Evolutionary conservation across 2,888 invertebrate species (phyloP), one percentile per base, ranked within the genome.

Genomic region (Netelia inedita): DNA sequence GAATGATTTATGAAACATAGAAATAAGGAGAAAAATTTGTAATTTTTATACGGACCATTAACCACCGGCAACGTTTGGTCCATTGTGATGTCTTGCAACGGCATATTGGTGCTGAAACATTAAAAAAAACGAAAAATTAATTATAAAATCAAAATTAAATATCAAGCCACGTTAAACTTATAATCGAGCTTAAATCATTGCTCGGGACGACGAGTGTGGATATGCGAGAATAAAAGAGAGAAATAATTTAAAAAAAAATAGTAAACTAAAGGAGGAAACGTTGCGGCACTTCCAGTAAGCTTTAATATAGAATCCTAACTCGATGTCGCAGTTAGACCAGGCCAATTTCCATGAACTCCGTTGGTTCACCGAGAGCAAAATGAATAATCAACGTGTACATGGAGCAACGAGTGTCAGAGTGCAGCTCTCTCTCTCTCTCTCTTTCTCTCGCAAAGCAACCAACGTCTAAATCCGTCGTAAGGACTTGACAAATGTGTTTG

Each of bases 61-160:
- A 87, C 79, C 41, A 91, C 28, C 43, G 89, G 88, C 71, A 89
- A 50, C 3, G 92, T 90, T 69, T 91, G 89, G 69, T 89, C 90
- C 91, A 93, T 90, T 35, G 92, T 91, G 9, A 91, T 89, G 57
- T 93, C 92, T 50, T 90, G 91, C 53, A 92, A 72, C 19, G 91
- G 89, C 87, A 91, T 88, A 75, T 88, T 91, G 1, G 92, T 92
- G 76, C 93, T 93, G 89, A 10, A 91, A 92, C 83, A 90, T 55
- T 55, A 88, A 10, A 14, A 63, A 16, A 65, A 76, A 66, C 35
- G n/a, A 55, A 71, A 46, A 19, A 41, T 28, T 63, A 21, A 71
- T 19, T 50, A n/a, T n/a, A 35, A 28, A 35, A 11, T 14, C 14
- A 46, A 14, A 46, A 14, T 14, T 10, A 55, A 8, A 57, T 19